These are phyloP conservation scores for Halisarca cf. caerulea DNA, from an alignment of 37 sponge, comb jelly and placozoan species.

Conservation along the genomic window DNA sequence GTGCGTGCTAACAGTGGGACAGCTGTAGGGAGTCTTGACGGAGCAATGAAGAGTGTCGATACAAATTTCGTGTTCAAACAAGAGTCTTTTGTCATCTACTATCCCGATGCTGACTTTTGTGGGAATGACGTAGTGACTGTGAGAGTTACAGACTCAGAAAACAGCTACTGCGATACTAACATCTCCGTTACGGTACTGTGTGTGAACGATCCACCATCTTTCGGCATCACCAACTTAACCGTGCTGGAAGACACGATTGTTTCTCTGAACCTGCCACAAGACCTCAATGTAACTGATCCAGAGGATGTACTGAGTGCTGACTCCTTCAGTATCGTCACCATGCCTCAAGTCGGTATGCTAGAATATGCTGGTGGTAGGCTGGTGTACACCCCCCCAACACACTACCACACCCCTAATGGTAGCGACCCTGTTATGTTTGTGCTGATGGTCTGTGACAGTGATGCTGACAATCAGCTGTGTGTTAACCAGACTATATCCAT, in stretches of 20 bases:
- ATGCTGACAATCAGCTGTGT: slow-evolving; percentile 53
- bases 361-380: slow-evolving; percentile 53
- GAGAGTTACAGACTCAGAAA: slow-evolving; percentile 61
- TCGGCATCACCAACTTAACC: slow-evolving; percentile 55
- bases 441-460: slow-evolving; percentile 74
- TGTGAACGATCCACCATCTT: slow-evolving; percentile 78
- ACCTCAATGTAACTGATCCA: slow-evolving; percentile 65
- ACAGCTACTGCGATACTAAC: slow-evolving; percentile 34
- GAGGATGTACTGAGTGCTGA: slow-evolving; percentile 67
- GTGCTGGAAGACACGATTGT: slow-evolving; percentile 60
- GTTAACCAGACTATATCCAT: slow-evolving; percentile 49
- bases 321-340: slow-evolving; percentile 56
- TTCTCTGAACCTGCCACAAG: slow-evolving; percentile 56
- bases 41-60: background rate
- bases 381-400: slow-evolving; percentile 51
- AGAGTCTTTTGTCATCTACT: slow-evolving; percentile 48
- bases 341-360: slow-evolving; percentile 46
- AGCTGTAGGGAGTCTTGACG: background rate
- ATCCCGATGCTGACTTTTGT: slow-evolving; percentile 73
- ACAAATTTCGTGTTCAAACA: slow-evolving; percentile 29
- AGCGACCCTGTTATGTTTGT: slow-evolving; percentile 44
- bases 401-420: slow-evolving; percentile 36
- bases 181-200: slow-evolving; percentile 57
- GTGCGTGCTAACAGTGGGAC: slow-evolving; percentile 21
- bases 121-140: slow-evolving; percentile 56